Percentiles rank a stretch among this genome's conserved stretches.
These are phyloP conservation scores for Daptonema setosum DNA, from an alignment of 2,888 invertebrate species.

Conservation along the genomic window DNA sequence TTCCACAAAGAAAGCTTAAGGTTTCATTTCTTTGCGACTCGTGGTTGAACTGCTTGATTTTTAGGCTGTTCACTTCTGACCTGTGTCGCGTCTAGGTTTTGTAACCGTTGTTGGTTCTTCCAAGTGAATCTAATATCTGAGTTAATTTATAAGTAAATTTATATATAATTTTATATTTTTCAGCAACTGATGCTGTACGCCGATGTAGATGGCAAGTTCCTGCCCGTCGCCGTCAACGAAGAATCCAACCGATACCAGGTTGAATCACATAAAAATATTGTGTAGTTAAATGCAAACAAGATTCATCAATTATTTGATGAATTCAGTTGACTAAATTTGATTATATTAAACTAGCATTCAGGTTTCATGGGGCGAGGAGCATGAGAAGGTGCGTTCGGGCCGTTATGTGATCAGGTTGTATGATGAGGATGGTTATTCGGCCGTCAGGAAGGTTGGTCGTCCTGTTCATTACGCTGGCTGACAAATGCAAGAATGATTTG, in stretches of 20 bases:
- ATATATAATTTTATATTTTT: constrained; percentile 5
- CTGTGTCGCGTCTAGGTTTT: too few relatives aligned
- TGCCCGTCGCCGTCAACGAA: constrained; percentile 54
- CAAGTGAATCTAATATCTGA: too few relatives aligned
- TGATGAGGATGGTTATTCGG: constrained; percentile 72
- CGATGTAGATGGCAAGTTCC: constrained; percentile 58
- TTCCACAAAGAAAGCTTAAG: neutral
- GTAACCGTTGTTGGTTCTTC: too few relatives aligned
- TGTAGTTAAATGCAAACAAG: too few relatives aligned
- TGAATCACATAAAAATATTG: too few relatives aligned
- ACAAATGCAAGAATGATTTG: too few relatives aligned
- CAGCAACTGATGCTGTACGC: constrained; percentile 53
- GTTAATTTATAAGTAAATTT: neutral
- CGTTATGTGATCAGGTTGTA: constrained; percentile 53
- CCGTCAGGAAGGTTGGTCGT: constrained; percentile 46
- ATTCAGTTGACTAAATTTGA: neutral
- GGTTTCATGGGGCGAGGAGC: constrained; percentile 78
- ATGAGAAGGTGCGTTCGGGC: constrained; percentile 54
- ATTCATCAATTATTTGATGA: neutral
- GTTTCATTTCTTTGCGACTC: neutral
- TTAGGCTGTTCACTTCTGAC: neutral
- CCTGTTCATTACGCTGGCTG: neutral
- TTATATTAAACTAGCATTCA: constrained; percentile 28
- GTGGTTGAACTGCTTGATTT: neutral
- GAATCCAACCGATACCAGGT: constrained; percentile 47